These are phyloP conservation scores for Watsonalla binaria DNA, from an alignment of 2,888 invertebrate species.

Conservation along the genomic window DNA sequence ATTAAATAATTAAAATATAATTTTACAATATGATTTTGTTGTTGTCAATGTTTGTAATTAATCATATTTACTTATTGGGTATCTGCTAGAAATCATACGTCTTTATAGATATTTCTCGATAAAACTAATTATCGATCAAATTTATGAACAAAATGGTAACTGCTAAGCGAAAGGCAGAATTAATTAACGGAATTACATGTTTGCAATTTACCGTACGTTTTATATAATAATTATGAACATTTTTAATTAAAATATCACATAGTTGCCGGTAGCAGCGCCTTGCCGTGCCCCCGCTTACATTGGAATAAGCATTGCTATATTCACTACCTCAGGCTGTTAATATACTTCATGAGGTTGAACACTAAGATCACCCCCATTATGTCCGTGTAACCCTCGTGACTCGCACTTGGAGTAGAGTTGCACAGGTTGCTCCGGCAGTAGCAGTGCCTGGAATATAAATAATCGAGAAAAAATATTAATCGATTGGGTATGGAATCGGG, in stretches of 20 bases:
- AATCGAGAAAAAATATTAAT: neutral
- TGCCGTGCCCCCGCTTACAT: slow-evolving; percentile 13
- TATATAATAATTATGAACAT: neutral
- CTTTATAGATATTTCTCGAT: too few species aligned
- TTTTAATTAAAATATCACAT: slow-evolving; percentile 21
- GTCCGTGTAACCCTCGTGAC: slow-evolving; percentile 74
- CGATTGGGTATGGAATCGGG: neutral
- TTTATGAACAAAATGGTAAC: too few species aligned
- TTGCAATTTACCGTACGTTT: too few species aligned
- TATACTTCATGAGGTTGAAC: slow-evolving; percentile 80
- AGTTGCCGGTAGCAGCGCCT: slow-evolving; percentile 24
- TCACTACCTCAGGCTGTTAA: slow-evolving; percentile 72
- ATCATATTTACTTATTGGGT: too few species aligned
- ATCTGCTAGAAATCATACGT: too few species aligned
- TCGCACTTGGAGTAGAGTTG: slow-evolving; percentile 78
- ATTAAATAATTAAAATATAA: too few species aligned
- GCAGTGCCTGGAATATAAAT: slow-evolving; percentile 77
- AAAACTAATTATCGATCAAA: too few species aligned
- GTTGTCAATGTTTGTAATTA: too few species aligned
- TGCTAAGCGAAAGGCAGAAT: too few species aligned
- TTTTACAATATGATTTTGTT: too few species aligned
- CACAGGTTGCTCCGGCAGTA: slow-evolving; percentile 87
- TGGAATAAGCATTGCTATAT: slow-evolving; percentile 13
- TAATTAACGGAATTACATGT: too few species aligned
- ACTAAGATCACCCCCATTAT: slow-evolving; percentile 81